Conservation (phyloP, 2,113 vertebrate genomes). For the Athene cunicularia region DNA sequence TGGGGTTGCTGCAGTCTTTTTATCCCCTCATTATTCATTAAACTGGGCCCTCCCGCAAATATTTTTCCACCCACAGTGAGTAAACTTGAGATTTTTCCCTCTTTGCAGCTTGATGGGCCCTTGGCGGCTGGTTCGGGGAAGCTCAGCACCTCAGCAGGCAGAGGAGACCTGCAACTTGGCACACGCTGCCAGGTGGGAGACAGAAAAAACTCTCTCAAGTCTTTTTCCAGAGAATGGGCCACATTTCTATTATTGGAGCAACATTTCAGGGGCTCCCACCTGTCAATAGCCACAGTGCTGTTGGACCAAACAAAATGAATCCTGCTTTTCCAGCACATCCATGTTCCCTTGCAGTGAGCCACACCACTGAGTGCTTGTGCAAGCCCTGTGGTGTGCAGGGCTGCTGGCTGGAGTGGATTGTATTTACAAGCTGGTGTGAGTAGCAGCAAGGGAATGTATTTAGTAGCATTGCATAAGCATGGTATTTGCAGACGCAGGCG, state of each 20-base stretch:
- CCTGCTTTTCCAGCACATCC: not conserved
- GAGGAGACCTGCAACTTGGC: not conserved
- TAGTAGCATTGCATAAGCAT: conserved; percentile 18
- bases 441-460: not conserved
- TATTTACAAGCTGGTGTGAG: not conserved
- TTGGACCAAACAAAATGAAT: rapidly evolving
- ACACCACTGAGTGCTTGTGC: rapidly evolving
- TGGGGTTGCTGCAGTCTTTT: not conserved
- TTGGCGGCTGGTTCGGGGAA: not conserved
- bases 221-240: not conserved
- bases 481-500: conserved; percentile 16
- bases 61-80: not conserved
- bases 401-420: not conserved
- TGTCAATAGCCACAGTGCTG: rapidly evolving
- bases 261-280: not conserved
- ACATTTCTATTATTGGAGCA: not conserved
- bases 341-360: rapidly evolving
- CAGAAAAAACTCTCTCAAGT: not conserved
- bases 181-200: not conserved
- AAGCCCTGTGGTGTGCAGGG: rapidly evolving
- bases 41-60: not conserved
- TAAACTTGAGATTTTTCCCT: not conserved
- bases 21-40: not conserved
- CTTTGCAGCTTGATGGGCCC: not conserved
- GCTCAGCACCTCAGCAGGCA: not conserved